Conservation (phyloP, 2,797 vertebrate species). For the Galaxias olidus region DNA sequence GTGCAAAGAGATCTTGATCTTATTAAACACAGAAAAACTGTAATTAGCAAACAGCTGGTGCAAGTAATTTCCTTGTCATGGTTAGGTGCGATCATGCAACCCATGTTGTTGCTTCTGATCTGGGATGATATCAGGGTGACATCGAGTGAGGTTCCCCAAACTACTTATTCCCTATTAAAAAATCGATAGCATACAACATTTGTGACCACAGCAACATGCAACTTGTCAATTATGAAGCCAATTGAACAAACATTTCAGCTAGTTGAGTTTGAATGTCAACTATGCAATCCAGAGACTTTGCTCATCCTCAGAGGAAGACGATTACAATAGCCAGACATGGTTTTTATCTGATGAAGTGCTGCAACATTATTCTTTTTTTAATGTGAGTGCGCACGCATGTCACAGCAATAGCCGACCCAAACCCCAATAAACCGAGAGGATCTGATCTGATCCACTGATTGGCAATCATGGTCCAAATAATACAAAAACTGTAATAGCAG, state of each 20-base stretch:
- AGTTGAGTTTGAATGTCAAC: neutral
- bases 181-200: neutral
- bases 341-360: neutral
- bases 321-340: neutral
- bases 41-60: too few species aligned
- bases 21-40: too few species aligned
- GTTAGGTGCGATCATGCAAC: too few species aligned
- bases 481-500: neutral
- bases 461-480: neutral
- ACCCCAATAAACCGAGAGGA: neutral
- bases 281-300: neutral
- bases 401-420: neutral
- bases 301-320: neutral
- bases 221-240: neutral
- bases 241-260: neutral
- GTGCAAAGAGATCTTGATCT: too few species aligned
- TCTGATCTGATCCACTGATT: neutral
- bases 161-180: too few species aligned
- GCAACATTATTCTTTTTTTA: too few species aligned
- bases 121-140: too few species aligned
- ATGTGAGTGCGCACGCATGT: neutral
- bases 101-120: too few species aligned
- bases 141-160: too few species aligned
- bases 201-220: neutral
- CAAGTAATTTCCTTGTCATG: too few species aligned